phyloP scores from a whole-genome alignment of 2,113 vertebrate species.

The Ia io region DNA sequence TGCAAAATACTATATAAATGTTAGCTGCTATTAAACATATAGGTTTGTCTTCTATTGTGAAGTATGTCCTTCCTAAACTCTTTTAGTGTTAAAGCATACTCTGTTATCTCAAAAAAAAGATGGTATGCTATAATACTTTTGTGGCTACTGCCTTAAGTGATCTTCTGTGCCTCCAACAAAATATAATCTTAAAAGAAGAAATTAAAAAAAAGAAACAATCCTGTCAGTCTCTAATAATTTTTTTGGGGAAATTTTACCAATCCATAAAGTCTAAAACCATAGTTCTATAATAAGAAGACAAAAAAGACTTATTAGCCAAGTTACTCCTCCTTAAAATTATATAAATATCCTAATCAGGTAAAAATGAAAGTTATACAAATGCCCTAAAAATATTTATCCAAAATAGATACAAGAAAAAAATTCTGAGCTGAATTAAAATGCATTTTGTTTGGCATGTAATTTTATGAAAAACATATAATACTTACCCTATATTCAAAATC shows the following conservation, averaged over 20 bases:
- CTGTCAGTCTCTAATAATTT: not conserved
- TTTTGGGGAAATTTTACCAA: not conserved
- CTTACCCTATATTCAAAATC: slow-evolving; percentile 97
- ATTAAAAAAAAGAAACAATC: not conserved
- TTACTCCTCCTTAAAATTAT: not conserved
- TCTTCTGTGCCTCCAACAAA: not conserved
- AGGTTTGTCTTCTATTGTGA: not conserved
- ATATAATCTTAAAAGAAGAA: not conserved
- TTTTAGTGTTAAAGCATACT: not conserved
- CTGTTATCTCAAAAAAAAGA: not conserved
- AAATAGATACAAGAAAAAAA: not conserved
- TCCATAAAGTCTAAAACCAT: slow-evolving; percentile 17
- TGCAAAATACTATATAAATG: not conserved
- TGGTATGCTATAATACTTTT: not conserved
- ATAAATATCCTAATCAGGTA: slow-evolving; percentile 4
- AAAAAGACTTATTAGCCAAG: not conserved
- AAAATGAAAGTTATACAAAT: slow-evolving; percentile 33
- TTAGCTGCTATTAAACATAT: not conserved
- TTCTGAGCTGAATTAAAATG: not conserved
- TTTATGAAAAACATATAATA: not conserved
- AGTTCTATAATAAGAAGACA: not conserved
- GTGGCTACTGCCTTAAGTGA: not conserved
- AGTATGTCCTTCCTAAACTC: not conserved
- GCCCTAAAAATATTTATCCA: not conserved
- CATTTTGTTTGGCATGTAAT: not conserved